phyloP scores from a whole-genome alignment of 2,113 vertebrate species.

The Colistium nudipinnis region DNA sequence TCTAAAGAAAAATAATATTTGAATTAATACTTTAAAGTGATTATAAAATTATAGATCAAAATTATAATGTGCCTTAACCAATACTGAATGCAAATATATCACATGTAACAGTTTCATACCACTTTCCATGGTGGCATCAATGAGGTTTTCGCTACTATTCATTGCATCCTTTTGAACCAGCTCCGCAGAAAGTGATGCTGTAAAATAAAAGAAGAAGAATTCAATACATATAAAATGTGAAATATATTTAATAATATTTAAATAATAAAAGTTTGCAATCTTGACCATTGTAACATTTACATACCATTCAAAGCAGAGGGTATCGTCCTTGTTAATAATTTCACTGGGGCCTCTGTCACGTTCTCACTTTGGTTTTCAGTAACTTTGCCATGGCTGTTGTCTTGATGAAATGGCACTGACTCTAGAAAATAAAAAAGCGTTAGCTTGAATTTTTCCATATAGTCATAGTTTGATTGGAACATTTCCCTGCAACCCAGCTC shows the following conservation, averaged over 20 bases:
- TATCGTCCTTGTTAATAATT: constrained; percentile 29
- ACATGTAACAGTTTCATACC: constrained; percentile 73
- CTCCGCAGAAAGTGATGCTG: constrained; percentile 68
- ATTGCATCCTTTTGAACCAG: constrained; percentile 76
- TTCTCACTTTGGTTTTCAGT: neutral
- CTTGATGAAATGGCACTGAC: neutral
- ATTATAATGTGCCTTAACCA: neutral
- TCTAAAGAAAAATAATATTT: constrained; percentile 8
- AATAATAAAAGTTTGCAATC: too few species aligned
- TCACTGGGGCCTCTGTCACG: constrained; percentile 11
- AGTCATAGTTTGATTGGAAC: neutral
- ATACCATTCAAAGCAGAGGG: neutral
- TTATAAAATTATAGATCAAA: neutral
- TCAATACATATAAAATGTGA: neutral
- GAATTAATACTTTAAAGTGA: neutral
- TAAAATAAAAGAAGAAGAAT: constrained; percentile 8
- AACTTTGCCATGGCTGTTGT: neutral
- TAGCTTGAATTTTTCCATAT: neutral
- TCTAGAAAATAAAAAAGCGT: constrained; percentile 3
- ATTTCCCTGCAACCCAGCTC: neutral
- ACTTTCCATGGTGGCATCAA: constrained; percentile 60
- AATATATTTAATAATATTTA: too few species aligned
- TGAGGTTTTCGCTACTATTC: constrained; percentile 70
- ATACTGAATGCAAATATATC: neutral
- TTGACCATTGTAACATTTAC: neutral